Conservation (phyloP, 2,113 vertebrate genomes). For the Antigone vipio region DNA sequence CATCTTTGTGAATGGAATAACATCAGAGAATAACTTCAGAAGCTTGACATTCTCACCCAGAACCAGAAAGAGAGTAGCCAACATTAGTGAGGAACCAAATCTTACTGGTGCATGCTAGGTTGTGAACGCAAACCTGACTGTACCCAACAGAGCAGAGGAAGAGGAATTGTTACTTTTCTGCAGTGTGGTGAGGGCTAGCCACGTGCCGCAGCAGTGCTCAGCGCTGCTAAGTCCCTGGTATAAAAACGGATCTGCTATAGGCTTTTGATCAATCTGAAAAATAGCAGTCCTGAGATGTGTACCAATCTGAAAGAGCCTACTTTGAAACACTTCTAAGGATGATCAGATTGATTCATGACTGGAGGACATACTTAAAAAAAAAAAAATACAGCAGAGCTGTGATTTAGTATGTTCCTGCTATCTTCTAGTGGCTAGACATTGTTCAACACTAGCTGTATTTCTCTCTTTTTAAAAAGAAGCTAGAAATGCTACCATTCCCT, state of each 20-base stretch:
- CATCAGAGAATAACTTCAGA: not conserved
- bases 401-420: not conserved
- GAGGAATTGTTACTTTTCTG: not conserved
- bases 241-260: not conserved
- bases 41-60: not conserved
- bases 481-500: not conserved
- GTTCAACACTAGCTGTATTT: not conserved
- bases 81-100: not conserved
- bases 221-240: not conserved
- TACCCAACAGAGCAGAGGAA: not conserved
- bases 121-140: not conserved
- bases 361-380: not conserved
- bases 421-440: not conserved
- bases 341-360: not conserved
- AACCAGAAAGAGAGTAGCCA: not conserved
- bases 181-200: not conserved
- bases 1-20: not conserved
- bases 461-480: not conserved
- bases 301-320: not conserved
- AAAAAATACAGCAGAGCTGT: not conserved
- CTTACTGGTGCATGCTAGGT: not conserved
- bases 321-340: not conserved
- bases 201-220: rapidly evolving
- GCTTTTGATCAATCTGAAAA: not conserved
- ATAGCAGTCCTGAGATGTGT: not conserved